Conservation (phyloP, 1,140 invertebrate species). For the Antheraea pernyi region DNA sequence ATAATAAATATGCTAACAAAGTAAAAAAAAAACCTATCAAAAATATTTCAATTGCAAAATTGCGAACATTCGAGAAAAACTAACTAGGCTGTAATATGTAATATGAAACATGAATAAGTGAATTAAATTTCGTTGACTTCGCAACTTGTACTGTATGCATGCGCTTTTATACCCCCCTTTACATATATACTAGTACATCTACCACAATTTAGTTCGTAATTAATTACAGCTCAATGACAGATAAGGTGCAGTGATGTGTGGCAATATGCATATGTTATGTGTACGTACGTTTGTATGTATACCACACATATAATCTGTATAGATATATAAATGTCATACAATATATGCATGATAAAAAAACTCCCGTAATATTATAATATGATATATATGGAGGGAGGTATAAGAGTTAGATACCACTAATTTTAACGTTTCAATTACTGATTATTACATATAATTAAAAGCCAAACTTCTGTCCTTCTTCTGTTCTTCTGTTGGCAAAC, state of each 20-base stretch:
- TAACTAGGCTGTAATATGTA: conserved; percentile 5
- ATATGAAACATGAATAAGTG: not conserved
- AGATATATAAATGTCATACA: too few species aligned
- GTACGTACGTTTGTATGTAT: too few species aligned
- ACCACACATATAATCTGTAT: too few species aligned
- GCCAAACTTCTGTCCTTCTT: too few species aligned
- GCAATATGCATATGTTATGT: conserved; percentile 18
- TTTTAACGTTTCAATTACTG: too few species aligned
- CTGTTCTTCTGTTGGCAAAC: too few species aligned
- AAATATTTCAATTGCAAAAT: not conserved
- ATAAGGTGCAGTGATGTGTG: conserved; percentile 62
- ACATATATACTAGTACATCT: not conserved
- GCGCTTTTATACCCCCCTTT: not conserved
- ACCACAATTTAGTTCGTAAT: conserved; percentile 62
- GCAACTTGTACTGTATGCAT: not conserved
- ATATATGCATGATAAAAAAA: too few species aligned
- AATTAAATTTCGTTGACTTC: not conserved
- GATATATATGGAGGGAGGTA: too few species aligned
- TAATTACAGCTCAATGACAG: conserved; percentile 72
- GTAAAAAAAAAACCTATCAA: not conserved
- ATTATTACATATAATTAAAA: too few species aligned
- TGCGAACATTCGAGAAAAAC: not conserved
- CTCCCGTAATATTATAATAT: too few species aligned
- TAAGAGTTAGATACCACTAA: too few species aligned
- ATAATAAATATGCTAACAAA: not conserved